phyloP scores from a whole-genome alignment of 2,888 invertebrate genomes.

The Nymphalis urticae region DNA sequence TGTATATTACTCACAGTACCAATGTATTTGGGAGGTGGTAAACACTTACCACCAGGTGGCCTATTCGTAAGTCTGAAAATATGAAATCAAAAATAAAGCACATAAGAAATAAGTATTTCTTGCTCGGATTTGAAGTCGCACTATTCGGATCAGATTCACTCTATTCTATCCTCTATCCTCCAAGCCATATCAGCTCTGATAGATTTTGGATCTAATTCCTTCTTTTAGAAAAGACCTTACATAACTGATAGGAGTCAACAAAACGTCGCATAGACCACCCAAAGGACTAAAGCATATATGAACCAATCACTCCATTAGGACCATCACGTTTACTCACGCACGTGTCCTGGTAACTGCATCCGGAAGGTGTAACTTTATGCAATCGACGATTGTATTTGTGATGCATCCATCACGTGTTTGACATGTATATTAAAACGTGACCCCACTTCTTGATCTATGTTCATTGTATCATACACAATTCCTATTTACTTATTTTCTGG shows the following conservation, averaged over 20 bases:
- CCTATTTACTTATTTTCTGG: no score
- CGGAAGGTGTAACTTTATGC: slow-evolving; percentile 18
- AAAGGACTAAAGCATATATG: not conserved
- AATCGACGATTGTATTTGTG: slow-evolving; percentile 7
- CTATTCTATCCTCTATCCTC: no score
- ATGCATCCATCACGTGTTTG: slow-evolving; percentile 15
- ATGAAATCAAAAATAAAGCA: no score
- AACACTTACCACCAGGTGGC: no score
- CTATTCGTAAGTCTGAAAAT: no score
- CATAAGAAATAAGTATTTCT: no score
- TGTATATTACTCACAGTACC: no score
- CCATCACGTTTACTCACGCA: slow-evolving; percentile 23
- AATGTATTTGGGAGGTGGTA: no score
- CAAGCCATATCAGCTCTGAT: no score
- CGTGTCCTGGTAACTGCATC: slow-evolving; percentile 18
- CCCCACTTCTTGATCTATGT: slow-evolving; percentile 6
- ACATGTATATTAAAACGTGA: slow-evolving; percentile 5
- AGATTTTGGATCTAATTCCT: no score
- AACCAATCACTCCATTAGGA: slow-evolving; percentile 24
- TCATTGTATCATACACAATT: not conserved
- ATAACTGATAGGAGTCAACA: not conserved
- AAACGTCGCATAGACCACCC: not conserved
- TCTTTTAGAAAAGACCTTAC: not conserved
- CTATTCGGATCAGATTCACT: no score
- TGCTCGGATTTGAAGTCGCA: no score